Evolutionary conservation across 53 echinoderm and acorn worm species (phyloP).

Genomic region (Zoroaster sp.): DNA sequence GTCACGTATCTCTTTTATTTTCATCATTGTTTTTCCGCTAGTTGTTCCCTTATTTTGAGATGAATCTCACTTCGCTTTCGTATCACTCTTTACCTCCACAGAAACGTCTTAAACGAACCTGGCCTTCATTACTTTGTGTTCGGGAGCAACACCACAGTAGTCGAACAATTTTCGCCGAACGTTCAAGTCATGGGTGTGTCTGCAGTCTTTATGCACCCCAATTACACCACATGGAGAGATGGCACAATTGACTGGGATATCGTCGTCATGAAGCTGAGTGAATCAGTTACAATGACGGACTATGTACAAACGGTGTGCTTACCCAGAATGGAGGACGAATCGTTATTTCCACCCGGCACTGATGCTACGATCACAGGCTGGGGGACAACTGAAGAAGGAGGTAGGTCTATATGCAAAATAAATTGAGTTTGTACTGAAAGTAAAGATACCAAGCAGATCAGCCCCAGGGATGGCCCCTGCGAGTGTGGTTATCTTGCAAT

Average conservation of each 20-base stretch:
- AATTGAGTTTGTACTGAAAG: not conserved
- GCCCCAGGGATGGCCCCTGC: too few relatives aligned
- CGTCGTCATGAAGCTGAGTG: constrained; percentile 28
- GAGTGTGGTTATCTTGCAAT: too few relatives aligned
- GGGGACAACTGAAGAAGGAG: constrained; percentile 50
- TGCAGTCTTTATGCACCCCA: constrained; percentile 54
- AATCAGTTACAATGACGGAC: constrained; percentile 10
- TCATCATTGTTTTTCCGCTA: too few relatives aligned
- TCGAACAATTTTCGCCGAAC: constrained; percentile 7
- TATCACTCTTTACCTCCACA: too few relatives aligned
- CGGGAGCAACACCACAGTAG: constrained; percentile 1
- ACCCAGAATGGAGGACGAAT: not conserved
- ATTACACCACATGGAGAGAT: constrained; percentile 4
- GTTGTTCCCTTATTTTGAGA: too few relatives aligned
- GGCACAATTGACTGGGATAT: constrained; percentile 45
- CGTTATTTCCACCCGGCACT: not conserved
- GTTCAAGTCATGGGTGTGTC: constrained; percentile 18
- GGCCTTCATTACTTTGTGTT: constrained; percentile 10
- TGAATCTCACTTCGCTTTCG: too few relatives aligned
- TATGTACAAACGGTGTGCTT: constrained; percentile 53
- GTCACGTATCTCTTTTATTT: too few relatives aligned
- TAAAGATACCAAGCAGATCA: too few relatives aligned
- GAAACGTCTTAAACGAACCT: constrained; percentile 34
- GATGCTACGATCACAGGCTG: constrained; percentile 59
- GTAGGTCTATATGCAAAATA: not conserved